Evolutionary conservation across 1,140 invertebrate species (phyloP).

Genomic region (Drosophila azteca): DNA sequence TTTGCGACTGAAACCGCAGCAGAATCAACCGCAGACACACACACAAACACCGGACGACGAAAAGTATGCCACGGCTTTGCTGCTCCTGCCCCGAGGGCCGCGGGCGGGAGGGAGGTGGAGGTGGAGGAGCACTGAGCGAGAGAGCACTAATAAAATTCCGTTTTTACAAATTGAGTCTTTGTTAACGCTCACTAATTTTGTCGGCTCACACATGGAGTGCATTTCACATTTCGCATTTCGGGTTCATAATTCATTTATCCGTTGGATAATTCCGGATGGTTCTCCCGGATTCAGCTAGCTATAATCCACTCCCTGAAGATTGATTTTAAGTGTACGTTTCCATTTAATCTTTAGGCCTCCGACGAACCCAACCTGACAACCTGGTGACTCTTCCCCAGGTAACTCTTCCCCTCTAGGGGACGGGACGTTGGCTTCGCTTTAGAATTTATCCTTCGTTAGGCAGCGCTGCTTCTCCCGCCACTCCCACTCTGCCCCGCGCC

Average conservation of each 20-base stretch:
- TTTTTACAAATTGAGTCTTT: slow-evolving; percentile 46
- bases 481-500: background rate
- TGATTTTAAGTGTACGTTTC: too few species aligned
- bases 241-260: slow-evolving; percentile 2
- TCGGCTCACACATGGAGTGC: slow-evolving; percentile 15
- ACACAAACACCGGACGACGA: slow-evolving; percentile 43
- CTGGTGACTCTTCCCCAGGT: slow-evolving; percentile 14
- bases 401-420: slow-evolving; percentile 21
- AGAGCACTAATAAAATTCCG: slow-evolving; percentile 43
- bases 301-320: background rate
- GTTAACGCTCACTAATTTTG: slow-evolving; percentile 43
- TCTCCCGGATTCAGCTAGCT: too few species aligned
- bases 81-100: slow-evolving; percentile 3
- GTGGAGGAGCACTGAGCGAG: slow-evolving; percentile 3
- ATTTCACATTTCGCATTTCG: slow-evolving; percentile 1
- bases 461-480: background rate
- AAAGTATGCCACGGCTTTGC: slow-evolving; percentile 55
- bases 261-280: too few species aligned
- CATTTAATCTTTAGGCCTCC: slow-evolving; percentile 2
- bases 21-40: slow-evolving; percentile 30
- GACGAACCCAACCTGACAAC: slow-evolving; percentile 11
- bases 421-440: slow-evolving; percentile 20
- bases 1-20: slow-evolving; percentile 55
- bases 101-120: too few species aligned
- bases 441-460: too few species aligned